Percentiles rank a stretch among this genome's conserved stretches.
phyloP scores from a whole-genome alignment of 1,140 invertebrate genomes.

The Uloborus diversus region DNA sequence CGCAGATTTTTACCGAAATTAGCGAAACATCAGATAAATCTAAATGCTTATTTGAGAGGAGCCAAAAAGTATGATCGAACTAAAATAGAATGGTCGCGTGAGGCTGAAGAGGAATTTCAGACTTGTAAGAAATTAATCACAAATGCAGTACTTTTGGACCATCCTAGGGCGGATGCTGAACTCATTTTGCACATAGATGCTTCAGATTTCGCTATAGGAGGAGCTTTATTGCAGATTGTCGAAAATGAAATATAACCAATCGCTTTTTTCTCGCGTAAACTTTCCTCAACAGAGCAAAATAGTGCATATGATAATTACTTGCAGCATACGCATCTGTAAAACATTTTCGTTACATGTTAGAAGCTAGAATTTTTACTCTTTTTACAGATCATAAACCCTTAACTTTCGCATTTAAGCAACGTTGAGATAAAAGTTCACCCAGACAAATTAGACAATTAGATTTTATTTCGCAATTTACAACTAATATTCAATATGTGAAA shows the following conservation, averaged over 20 bases:
- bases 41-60: constrained; percentile 8
- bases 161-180: constrained; percentile 27
- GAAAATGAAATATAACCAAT: constrained; percentile 44
- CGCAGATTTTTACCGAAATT: neutral
- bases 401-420: constrained; percentile 57
- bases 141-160: constrained; percentile 16
- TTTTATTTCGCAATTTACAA: constrained; percentile 64
- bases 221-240: constrained; percentile 21
- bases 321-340: constrained; percentile 20
- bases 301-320: constrained; percentile 19
- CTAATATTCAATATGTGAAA: constrained; percentile 62
- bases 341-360: constrained; percentile 60
- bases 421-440: constrained; percentile 52
- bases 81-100: constrained; percentile 37
- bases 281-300: constrained; percentile 18
- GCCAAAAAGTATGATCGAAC: constrained; percentile 22
- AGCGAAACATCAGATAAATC: neutral
- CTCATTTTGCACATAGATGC: constrained; percentile 53
- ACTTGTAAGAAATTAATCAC: constrained; percentile 63
- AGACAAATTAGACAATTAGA: constrained; percentile 62
- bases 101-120: constrained; percentile 62
- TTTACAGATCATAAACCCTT: constrained; percentile 62
- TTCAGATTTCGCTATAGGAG: constrained; percentile 39
- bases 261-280: constrained; percentile 48
- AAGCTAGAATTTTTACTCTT: constrained; percentile 60